A percentile compares a stretch with the other conserved stretches of the same genome.
Conservation (phyloP, 2,888 invertebrate genomes). For the Platycnemis pennipes region DNA sequence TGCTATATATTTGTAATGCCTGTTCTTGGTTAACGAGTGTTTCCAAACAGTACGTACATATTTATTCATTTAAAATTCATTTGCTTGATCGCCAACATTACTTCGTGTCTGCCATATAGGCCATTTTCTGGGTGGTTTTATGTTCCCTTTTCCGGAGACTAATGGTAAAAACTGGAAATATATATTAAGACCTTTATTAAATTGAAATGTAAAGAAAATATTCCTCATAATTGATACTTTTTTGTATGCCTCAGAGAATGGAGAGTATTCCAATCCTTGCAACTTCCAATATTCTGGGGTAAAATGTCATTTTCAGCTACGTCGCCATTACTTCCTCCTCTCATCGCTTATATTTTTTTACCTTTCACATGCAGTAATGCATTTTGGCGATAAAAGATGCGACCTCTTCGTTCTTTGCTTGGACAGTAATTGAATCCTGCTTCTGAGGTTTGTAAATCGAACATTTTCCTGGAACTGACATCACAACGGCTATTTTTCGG, state of each 20-base stretch:
- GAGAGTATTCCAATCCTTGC: neutral
- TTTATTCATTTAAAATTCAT: too few species aligned
- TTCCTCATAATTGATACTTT: neutral
- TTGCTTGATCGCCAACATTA: too few species aligned
- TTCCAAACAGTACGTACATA: too few species aligned
- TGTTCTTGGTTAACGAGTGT: too few species aligned
- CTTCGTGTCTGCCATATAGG: too few species aligned
- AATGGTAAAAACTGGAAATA: neutral
- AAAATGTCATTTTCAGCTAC: neutral
- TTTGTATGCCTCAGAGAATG: neutral
- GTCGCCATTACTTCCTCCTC: neutral
- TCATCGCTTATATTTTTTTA: neutral
- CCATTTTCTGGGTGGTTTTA: too few species aligned
- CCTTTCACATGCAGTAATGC: neutral
- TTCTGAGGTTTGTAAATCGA: neutral
- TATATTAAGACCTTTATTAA: neutral
- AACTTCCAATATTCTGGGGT: neutral
- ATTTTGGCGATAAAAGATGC: neutral
- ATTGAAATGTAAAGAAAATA: neutral
- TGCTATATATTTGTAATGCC: too few species aligned
- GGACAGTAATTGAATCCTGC: neutral
- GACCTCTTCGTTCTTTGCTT: neutral
- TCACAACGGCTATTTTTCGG: neutral
- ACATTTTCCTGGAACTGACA: neutral
- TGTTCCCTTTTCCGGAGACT: neutral